Evolutionary conservation across 2,113 vertebrate species (phyloP).

Genomic region (Leptosomus discolor): DNA sequence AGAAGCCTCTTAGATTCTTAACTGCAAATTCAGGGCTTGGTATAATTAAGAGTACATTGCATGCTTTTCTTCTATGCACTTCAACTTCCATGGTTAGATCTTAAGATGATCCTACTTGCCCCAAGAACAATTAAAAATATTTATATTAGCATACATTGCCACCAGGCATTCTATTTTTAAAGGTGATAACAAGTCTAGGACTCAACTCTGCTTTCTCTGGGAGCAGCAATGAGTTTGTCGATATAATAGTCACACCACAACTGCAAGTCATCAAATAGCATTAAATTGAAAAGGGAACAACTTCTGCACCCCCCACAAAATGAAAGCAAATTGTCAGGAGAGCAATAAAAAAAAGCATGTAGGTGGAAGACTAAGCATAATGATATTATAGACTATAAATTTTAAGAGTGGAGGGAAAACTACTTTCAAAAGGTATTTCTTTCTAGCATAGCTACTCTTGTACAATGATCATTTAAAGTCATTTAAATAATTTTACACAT

Average conservation of each 20-base stretch:
- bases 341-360: neutral
- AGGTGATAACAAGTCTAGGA: neutral
- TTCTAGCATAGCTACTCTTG: neutral
- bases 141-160: neutral
- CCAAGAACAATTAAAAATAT: neutral
- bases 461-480: neutral
- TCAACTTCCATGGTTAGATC: neutral
- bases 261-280: neutral
- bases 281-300: neutral
- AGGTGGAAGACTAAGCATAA: neutral
- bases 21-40: neutral
- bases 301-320: conserved; percentile 5
- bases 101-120: neutral
- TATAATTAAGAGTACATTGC: neutral
- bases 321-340: neutral
- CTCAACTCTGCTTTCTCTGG: neutral
- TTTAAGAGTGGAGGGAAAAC: neutral
- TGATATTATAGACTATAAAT: neutral
- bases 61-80: neutral
- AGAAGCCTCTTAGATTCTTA: neutral
- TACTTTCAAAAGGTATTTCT: conserved; percentile 5
- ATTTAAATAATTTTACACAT: conserved; percentile 6
- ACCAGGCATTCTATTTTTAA: neutral
- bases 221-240: neutral
- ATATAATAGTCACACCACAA: neutral